Conservation (phyloP, 2,888 invertebrate genomes). For the Saturnia pavonia region DNA sequence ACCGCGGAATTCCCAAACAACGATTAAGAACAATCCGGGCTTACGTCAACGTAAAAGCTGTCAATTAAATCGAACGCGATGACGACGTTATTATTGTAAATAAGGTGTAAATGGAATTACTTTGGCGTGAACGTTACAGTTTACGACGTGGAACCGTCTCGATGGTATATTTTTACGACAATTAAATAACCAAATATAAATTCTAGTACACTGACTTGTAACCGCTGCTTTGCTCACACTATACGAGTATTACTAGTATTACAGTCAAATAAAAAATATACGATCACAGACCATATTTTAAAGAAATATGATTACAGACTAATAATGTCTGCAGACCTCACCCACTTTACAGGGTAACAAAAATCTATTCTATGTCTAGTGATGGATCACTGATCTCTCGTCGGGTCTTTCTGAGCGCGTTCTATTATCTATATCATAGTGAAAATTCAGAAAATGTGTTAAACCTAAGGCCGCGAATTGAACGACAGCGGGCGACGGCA, state of each 20-base stretch:
- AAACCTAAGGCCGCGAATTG: no score
- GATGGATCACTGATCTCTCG: no score
- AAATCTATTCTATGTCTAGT: no score
- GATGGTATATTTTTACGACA: constrained; percentile 15
- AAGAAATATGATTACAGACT: no score
- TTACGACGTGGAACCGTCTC: constrained; percentile 17
- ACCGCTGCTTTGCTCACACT: not conserved
- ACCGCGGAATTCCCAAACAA: not conserved
- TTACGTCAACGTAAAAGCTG: not conserved
- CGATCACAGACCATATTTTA: no score
- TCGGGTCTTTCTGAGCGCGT: no score
- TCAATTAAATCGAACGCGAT: constrained; percentile 14
- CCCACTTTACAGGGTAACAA: no score
- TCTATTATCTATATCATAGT: no score
- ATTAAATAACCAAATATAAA: constrained; percentile 17
- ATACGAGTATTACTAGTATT: not conserved
- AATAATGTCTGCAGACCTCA: no score
- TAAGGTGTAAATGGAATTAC: constrained; percentile 14
- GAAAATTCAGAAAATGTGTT: no score
- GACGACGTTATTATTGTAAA: constrained; percentile 1
- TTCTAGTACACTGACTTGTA: not conserved
- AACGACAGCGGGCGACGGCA: no score
- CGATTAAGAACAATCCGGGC: not conserved
- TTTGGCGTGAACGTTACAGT: constrained; percentile 17
- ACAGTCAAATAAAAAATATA: no score